Evolutionary conservation across 2,113 vertebrate species (phyloP).

Genomic region (Phalacrocorax carbo): DNA sequence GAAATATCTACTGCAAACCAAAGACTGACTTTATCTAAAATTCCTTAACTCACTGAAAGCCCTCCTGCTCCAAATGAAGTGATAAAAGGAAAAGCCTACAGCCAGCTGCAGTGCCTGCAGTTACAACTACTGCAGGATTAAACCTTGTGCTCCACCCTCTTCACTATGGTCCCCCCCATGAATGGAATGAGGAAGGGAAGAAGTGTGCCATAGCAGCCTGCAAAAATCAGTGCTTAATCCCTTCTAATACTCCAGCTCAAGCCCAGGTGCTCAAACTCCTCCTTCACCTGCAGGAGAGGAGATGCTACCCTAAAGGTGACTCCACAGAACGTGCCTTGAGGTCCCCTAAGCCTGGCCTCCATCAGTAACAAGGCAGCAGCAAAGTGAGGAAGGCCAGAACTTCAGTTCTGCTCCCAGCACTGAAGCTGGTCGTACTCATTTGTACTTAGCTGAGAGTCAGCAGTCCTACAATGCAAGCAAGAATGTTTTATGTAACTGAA

Average conservation of each 20-base stretch:
- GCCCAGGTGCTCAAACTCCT: neutral
- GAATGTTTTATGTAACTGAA: neutral
- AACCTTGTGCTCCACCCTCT: neutral
- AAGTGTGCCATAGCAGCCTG: neutral
- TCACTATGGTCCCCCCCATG: rapidly evolving
- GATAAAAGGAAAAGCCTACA: neutral
- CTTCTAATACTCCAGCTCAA: neutral
- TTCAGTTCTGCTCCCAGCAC: neutral
- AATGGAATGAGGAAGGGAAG: neutral
- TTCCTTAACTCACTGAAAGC: neutral
- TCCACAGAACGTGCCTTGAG: neutral
- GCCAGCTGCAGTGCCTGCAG: neutral
- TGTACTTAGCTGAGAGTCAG: neutral
- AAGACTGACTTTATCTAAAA: neutral
- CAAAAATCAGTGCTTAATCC: neutral
- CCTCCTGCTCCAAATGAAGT: neutral
- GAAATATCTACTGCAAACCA: neutral
- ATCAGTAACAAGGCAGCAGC: neutral
- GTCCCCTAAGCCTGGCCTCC: neutral
- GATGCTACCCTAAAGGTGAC: neutral
- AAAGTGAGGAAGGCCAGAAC: neutral
- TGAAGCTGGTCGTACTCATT: neutral
- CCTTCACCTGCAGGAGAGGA: neutral
- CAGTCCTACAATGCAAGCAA: neutral
- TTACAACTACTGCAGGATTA: neutral